Evolutionary conservation across 2,797 vertebrate genomes (phyloP), one percentile per base, ranked within the genome.

Genomic region (Meda fulgida): DNA sequence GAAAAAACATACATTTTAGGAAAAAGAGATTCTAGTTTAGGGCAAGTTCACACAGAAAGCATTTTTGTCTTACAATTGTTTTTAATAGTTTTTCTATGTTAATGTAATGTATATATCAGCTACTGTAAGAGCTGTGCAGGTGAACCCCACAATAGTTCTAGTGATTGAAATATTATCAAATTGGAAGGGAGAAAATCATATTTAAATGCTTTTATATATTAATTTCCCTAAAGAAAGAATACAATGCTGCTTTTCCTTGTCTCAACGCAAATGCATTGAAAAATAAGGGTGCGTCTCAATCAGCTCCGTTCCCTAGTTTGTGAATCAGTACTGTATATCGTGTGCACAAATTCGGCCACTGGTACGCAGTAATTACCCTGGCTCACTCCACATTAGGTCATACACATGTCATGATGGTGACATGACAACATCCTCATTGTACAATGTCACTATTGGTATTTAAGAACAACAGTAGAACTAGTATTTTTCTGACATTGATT

Each of bases 1-100:
- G 31, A 58, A n/a, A 58, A 55, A 58, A 26, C 6, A 63, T 29
- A 1, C 6, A 55, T 46, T 70, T 1, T 69, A 53, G 18, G n/a
- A 55, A 84, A 78, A 69, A 65, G 43, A 48, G 5, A n/a, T 66
- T 21, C 43, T 63, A 34, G 76, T 76, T 78, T 18, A 60, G 55
- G 36, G 36, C 8, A 36, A 43, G 76, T 63, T 78, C n/a, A 29
- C 23, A 19, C 16, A 78, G n/a, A 63, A 16, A n/a, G 10, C 1
- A n/a, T 29, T 78, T 78, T 60, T 60, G 53, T 14, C 51, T 38
- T 77, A 21, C 4, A 4, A 14, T 26, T 53, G 58, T 77, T 31
- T 31, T 31, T 31, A 1, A 38, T 77, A n/a, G 21, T 16, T 76
- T 58, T 38, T 58, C 7, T 18, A 38, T 58, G 46, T 46, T 46